These are phyloP conservation scores for Solenopsis fugax DNA, from an alignment of 1,140 invertebrate species.

Conservation along the genomic window DNA sequence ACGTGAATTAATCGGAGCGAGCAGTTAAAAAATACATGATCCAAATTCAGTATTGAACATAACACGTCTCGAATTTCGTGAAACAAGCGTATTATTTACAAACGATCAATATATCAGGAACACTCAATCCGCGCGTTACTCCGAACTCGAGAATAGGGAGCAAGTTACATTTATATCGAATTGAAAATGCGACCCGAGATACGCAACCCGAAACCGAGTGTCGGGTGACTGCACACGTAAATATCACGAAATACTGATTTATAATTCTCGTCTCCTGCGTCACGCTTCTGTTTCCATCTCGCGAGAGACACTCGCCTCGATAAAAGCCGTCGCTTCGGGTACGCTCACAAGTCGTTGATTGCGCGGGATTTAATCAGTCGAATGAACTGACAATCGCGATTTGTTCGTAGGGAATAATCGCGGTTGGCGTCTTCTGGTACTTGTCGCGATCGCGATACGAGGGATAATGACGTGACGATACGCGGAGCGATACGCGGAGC, in stretches of 20 bases:
- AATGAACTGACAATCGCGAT: neutral
- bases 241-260: slow-evolving; percentile 1
- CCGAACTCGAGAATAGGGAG: neutral
- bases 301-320: neutral
- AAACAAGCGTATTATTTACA: neutral
- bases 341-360: neutral
- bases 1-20: neutral
- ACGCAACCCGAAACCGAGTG: neutral
- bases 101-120: neutral
- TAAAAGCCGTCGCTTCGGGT: neutral
- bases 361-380: neutral
- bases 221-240: neutral
- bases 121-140: neutral
- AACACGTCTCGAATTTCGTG: neutral
- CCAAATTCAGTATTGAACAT: neutral
- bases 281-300: neutral
- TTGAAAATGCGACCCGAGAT: neutral
- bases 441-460: neutral
- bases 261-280: neutral
- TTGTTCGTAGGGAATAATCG: slow-evolving; percentile 17
- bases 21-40: neutral
- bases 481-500: neutral
- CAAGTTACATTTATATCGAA: slow-evolving; percentile 2
- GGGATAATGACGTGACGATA: neutral
- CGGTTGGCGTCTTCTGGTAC: neutral